Base-by-base conservation (phyloP, 2,888 invertebrate species). In the Stegana nigrithorax region DNA sequence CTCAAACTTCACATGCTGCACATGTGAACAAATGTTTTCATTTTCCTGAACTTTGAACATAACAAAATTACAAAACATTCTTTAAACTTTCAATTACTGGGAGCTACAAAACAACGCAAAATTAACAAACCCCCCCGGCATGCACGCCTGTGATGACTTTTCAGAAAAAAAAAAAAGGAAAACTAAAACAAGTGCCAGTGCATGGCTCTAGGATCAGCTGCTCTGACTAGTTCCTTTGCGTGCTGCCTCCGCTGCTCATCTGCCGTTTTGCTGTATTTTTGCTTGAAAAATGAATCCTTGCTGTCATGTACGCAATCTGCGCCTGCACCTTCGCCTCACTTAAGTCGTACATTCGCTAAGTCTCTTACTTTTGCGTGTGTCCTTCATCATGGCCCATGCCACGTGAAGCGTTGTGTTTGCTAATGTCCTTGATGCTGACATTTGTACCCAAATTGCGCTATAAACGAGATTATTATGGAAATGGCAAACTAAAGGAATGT, bases 361-460 rank as follows among this genome's bases (percentile, higher is more conserved):
- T n/a, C n/a, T n/a, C n/a, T n/a, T 36, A 36, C 36, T n/a, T n/a
- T n/a, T 36, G 36, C 36, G n/a, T 36, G 12, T n/a, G 10, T 36
- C 10, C n/a, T 36, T 10, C 36, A 36, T 36, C 36, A 36, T n/a
- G n/a, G n/a, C n/a, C 36, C 36, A 36, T 36, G 36, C 0, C 36
- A 36, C 1, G 4, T 47, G 12, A n/a, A 10, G 53, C 17, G 19
- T 21, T 32, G 65, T 70, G 63, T 58, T 67, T 67, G 65, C 59
- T 71, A 73, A 67, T 67, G 67, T 64, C 70, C 51, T 64, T 59
- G 67, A 64, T 66, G 67, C 69, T 78, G 76, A 75, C 72, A 78
- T 70, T 72, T 72, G 68, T 72, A 68, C 75, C 78, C 73, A 72
- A 70, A 63, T 67, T 67, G 53, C 32, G 21, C 53, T 55, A 55